Evolutionary conservation across 2,888 invertebrate genomes (phyloP).

Genomic region (Halictus quadricinctus): DNA sequence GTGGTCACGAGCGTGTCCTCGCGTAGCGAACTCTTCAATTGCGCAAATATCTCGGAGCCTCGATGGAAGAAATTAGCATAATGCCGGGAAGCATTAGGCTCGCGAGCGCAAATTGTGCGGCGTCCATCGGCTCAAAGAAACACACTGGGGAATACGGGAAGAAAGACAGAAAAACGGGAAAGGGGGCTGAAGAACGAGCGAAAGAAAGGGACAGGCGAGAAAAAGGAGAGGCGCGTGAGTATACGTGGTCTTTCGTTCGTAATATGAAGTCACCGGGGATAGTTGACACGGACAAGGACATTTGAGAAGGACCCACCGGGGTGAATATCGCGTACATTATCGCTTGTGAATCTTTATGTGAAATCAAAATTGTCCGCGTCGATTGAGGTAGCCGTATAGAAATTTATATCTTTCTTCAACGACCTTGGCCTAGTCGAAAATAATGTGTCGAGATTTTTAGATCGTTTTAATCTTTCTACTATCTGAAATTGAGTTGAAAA

Average conservation of each 20-base stretch:
- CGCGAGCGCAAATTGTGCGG: slow-evolving; percentile 71
- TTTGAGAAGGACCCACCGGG: background rate
- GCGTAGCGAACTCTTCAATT: slow-evolving; percentile 64
- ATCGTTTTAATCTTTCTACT: background rate
- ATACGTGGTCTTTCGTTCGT: slow-evolving; percentile 18
- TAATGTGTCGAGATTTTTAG: background rate
- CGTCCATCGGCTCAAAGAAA: slow-evolving; percentile 61
- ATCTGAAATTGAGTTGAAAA: background rate
- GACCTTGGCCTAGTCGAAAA: background rate
- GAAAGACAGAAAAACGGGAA: slow-evolving; percentile 30
- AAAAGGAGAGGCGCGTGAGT: background rate
- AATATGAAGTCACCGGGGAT: slow-evolving; percentile 35
- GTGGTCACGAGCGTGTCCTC: slow-evolving; percentile 64
- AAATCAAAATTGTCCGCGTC: slow-evolving; percentile 17
- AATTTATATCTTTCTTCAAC: background rate
- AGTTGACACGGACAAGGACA: slow-evolving; percentile 27
- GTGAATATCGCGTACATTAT: slow-evolving; percentile 28
- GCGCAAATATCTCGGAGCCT: slow-evolving; percentile 70
- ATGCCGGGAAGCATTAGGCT: slow-evolving; percentile 72
- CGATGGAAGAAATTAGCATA: slow-evolving; percentile 74
- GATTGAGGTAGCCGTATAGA: background rate
- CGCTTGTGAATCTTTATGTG: slow-evolving; percentile 43
- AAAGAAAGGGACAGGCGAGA: background rate
- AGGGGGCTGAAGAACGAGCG: slow-evolving; percentile 16
- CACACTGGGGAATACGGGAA: slow-evolving; percentile 37